Percentiles rank a stretch among this genome's conserved stretches.
phyloP scores from a whole-genome alignment of 2,888 invertebrate species.

The Aspidiotus destructor region DNA sequence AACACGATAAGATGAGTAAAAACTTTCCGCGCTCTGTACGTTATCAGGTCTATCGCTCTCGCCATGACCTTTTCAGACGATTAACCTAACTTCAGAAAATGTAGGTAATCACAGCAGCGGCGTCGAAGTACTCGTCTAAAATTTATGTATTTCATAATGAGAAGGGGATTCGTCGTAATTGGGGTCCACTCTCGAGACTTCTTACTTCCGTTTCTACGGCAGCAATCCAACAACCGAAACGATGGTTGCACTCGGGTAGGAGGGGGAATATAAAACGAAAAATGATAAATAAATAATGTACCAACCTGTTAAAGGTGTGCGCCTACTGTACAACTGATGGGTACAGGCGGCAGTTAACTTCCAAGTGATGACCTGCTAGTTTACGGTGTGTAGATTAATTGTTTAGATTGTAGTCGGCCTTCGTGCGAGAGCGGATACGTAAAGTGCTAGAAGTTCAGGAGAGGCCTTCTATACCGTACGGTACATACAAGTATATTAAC shows the following conservation, averaged over 20 bases:
- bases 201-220: neutral
- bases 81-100: too few relatives aligned
- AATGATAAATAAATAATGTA: neutral
- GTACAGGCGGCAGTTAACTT: conserved; percentile 12
- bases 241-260: neutral
- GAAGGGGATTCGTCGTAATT: too few relatives aligned
- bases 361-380: conserved; percentile 30
- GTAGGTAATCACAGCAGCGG: too few relatives aligned
- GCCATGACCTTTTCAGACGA: too few relatives aligned
- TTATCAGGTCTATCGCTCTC: too few relatives aligned
- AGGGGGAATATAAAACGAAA: neutral
- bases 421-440: conserved; percentile 6
- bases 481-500: neutral
- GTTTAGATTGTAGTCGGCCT: conserved; percentile 30
- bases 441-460: neutral
- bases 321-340: conserved; percentile 13
- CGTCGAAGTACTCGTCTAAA: too few relatives aligned
- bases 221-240: neutral
- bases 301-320: conserved; percentile 7
- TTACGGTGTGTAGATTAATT: conserved; percentile 22
- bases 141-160: too few relatives aligned
- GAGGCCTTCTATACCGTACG: neutral
- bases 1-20: too few relatives aligned
- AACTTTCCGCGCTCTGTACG: too few relatives aligned
- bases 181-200: too few relatives aligned